These are phyloP conservation scores for Scyliorhinus canicula DNA, from an alignment of 2,797 vertebrate genomes.

Conservation along the genomic window DNA sequence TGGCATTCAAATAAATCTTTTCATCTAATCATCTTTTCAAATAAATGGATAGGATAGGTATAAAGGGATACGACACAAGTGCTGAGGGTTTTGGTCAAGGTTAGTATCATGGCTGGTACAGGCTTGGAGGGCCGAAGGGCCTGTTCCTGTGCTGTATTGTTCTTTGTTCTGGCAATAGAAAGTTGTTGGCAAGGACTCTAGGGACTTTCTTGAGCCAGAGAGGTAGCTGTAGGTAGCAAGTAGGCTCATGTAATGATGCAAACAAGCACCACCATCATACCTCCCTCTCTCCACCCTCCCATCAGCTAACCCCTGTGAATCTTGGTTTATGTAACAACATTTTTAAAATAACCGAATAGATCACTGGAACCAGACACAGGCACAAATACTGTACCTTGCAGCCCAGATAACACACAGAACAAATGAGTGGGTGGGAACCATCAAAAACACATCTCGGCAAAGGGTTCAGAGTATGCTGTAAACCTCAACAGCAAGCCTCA, in stretches of 20 bases:
- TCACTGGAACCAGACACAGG: background rate
- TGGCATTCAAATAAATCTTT: too few species aligned
- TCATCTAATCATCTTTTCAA: too few species aligned
- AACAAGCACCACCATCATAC: background rate
- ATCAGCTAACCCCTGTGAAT: background rate
- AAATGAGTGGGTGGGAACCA: background rate
- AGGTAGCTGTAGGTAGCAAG: too few species aligned
- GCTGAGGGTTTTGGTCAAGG: too few species aligned
- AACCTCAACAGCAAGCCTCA: background rate
- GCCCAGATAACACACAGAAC: conserved; percentile 7
- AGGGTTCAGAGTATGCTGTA: background rate
- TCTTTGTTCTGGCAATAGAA: too few species aligned
- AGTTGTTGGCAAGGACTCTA: background rate
- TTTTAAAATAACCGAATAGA: background rate
- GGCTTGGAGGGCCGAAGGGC: too few species aligned
- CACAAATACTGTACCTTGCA: background rate
- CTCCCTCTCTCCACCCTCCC: background rate
- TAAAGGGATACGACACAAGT: too few species aligned
- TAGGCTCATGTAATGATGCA: too few species aligned
- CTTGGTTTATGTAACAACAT: background rate
- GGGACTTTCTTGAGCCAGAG: background rate
- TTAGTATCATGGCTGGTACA: too few species aligned
- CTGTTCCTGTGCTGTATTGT: too few species aligned
- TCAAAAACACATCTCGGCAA: background rate
- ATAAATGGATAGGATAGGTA: too few species aligned